Percentiles rank a stretch among this genome's conserved stretches.
phyloP scores from a whole-genome alignment of 2,797 vertebrate species.

The Capromys pilorides region DNA sequence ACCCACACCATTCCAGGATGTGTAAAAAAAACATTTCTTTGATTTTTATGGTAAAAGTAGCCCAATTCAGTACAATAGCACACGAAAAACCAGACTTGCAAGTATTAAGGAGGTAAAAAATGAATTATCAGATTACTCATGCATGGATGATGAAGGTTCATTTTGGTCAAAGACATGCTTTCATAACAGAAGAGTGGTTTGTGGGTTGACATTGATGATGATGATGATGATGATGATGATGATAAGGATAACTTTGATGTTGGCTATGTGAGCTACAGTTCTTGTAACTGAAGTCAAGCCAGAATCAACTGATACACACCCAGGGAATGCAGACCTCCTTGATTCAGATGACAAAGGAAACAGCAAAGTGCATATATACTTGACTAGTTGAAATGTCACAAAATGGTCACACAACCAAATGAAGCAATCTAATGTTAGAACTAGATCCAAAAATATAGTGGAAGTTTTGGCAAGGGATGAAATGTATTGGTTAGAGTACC shows the following conservation, averaged over 20 bases:
- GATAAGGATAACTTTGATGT: background rate
- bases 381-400: background rate
- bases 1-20: no score
- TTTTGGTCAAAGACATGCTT: background rate
- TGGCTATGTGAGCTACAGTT: background rate
- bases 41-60: background rate
- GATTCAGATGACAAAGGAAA: background rate
- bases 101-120: background rate
- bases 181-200: background rate
- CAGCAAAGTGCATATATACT: background rate
- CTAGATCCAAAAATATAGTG: background rate
- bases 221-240: background rate
- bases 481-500: background rate
- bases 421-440: background rate
- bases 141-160: background rate
- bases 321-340: background rate
- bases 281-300: background rate
- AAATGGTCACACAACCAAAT: background rate
- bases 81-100: background rate
- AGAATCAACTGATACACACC: background rate
- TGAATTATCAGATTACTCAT: background rate
- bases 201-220: background rate
- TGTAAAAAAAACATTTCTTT: background rate
- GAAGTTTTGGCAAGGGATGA: background rate
- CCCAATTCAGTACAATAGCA: background rate